Conservation (phyloP, 2,888 invertebrate genomes). For the Cephus pygmeus region DNA sequence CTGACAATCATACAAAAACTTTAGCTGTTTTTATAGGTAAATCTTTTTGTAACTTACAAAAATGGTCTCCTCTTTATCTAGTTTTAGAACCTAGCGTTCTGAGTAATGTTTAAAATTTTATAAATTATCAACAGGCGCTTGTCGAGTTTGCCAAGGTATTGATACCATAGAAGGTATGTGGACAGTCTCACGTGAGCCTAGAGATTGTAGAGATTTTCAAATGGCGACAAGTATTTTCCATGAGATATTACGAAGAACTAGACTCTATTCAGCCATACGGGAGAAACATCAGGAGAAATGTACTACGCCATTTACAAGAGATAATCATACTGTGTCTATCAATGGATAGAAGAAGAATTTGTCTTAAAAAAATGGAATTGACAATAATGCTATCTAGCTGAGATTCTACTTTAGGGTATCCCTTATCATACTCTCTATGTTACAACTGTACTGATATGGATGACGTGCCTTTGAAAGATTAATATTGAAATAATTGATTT, state of each 20-base stretch:
- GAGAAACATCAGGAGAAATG: slow-evolving; percentile 22
- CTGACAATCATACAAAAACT: slow-evolving; percentile 43
- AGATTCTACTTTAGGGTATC: not conserved
- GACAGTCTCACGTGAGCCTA: slow-evolving; percentile 44
- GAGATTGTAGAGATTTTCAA: slow-evolving; percentile 47
- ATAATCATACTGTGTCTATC: not conserved
- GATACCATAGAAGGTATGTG: slow-evolving; percentile 53
- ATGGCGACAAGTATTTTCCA: slow-evolving; percentile 46
- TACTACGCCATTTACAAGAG: not conserved
- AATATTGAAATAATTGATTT: not conserved
- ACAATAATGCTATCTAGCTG: not conserved
- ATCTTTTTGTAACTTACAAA: not conserved
- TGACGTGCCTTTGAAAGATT: not conserved
- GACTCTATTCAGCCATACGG: slow-evolving; percentile 26
- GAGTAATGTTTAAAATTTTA: not conserved
- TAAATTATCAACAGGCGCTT: slow-evolving; percentile 39
- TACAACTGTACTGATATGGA: not conserved
- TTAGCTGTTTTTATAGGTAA: slow-evolving; percentile 49
- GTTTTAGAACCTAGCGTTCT: not conserved
- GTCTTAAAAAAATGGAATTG: not conserved
- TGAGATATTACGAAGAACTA: slow-evolving; percentile 47
- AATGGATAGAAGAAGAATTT: not conserved
- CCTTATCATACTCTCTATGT: not conserved
- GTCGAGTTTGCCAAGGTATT: slow-evolving; percentile 50
- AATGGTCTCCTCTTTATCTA: not conserved